Conservation (phyloP, 2,113 vertebrate species). For the Chroicocephalus ridibundus region DNA sequence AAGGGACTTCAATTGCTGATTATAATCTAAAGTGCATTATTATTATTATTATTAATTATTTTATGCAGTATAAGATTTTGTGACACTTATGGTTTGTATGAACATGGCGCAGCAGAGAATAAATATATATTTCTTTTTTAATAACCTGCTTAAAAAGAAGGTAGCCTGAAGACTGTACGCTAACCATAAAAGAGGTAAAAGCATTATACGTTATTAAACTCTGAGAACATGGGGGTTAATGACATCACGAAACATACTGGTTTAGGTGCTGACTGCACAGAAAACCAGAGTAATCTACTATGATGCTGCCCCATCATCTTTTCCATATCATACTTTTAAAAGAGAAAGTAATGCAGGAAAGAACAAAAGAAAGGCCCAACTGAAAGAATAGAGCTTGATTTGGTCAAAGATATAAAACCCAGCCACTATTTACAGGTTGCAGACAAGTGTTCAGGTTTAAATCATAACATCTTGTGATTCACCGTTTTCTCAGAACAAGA, state of each 20-base stretch:
- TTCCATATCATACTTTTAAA: neutral
- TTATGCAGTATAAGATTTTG: neutral
- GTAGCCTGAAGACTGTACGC: neutral
- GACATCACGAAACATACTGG: neutral
- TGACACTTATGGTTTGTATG: neutral
- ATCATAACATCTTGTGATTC: neutral
- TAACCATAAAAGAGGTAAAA: neutral
- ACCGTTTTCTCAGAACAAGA: neutral
- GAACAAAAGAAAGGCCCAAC: neutral
- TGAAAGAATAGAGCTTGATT: neutral
- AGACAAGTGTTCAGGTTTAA: neutral
- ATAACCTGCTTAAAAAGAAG: neutral
- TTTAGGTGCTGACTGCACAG: neutral
- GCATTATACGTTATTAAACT: neutral
- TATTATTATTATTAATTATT: neutral
- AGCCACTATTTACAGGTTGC: neutral
- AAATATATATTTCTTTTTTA: neutral
- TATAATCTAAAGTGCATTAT: neutral
- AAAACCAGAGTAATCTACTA: neutral
- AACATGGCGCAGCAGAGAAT: neutral
- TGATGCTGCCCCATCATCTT: neutral
- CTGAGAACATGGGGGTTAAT: neutral
- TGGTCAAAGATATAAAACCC: neutral
- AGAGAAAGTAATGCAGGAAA: neutral
- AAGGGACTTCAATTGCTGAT: neutral